Conservation (phyloP, 2,113 vertebrate genomes). For the Gambusia holbrooki region DNA sequence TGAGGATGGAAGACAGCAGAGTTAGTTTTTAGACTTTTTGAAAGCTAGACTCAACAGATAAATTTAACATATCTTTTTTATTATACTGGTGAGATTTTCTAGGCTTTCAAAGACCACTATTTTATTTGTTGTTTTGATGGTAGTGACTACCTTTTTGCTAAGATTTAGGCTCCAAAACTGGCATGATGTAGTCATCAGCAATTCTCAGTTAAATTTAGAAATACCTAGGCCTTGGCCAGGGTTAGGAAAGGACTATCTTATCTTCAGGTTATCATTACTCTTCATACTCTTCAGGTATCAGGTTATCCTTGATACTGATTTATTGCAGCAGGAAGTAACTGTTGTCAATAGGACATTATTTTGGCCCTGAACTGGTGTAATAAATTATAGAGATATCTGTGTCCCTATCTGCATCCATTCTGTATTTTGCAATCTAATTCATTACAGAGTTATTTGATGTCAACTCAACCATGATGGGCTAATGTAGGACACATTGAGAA, state of each 20-base stretch:
- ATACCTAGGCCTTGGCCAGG: background rate
- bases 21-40: background rate
- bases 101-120: background rate
- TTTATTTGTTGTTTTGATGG: background rate
- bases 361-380: constrained; percentile 27
- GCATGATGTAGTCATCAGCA: background rate
- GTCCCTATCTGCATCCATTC: constrained; percentile 21
- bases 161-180: background rate
- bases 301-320: background rate
- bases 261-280: background rate
- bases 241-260: background rate
- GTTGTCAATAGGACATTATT: constrained; percentile 35
- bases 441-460: constrained; percentile 36
- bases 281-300: background rate
- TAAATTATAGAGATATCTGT: constrained; percentile 48
- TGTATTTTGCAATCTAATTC: constrained; percentile 42
- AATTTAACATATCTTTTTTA: background rate
- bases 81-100: background rate
- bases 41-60: background rate
- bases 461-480: constrained; percentile 17
- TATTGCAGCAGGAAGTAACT: background rate
- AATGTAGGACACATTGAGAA: constrained; percentile 20
- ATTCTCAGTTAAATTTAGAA: background rate
- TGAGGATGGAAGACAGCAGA: background rate
- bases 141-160: background rate